A percentile compares a stretch with the other conserved stretches of the same genome.
Evolutionary conservation across 2,888 invertebrate genomes (phyloP).

Genomic region (Abrostola tripartita): DNA sequence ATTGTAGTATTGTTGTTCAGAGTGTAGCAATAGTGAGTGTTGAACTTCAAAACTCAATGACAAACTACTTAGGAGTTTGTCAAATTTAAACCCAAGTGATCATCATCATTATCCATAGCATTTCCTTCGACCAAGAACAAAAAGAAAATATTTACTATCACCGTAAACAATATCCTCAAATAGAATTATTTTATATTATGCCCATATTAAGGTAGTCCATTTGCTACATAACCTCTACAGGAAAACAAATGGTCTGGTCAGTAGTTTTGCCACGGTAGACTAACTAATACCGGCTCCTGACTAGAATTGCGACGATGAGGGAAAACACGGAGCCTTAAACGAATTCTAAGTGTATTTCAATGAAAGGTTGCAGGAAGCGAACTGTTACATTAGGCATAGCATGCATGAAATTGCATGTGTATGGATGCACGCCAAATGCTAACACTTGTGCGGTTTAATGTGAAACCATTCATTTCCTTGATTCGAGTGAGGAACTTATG

Average conservation of each 20-base stretch:
- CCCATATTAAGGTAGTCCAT: background rate
- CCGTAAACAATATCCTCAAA: too few relatives aligned
- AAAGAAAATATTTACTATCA: too few relatives aligned
- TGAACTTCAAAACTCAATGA: too few relatives aligned
- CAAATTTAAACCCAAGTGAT: too few relatives aligned
- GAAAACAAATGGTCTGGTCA: background rate
- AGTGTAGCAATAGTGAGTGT: too few relatives aligned
- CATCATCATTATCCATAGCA: too few relatives aligned
- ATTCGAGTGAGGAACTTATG: background rate
- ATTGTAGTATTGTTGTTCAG: too few relatives aligned
- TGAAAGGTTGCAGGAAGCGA: conserved; percentile 37
- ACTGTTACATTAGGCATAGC: conserved; percentile 31
- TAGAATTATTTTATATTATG: too few relatives aligned
- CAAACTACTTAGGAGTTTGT: too few relatives aligned
- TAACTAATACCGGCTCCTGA: background rate
- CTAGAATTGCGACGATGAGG: background rate
- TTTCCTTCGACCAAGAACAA: too few relatives aligned
- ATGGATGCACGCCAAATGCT: conserved; percentile 43
- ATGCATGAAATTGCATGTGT: conserved; percentile 7
- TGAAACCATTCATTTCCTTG: conserved; percentile 15
- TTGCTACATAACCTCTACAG: background rate
- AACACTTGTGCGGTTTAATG: conserved; percentile 6
- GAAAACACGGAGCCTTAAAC: background rate
- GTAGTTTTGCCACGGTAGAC: background rate
- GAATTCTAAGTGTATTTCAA: conserved; percentile 27